These are phyloP conservation scores for Chrysomela aeneicollis DNA, from an alignment of 2,888 invertebrate genomes.

Conservation along the genomic window DNA sequence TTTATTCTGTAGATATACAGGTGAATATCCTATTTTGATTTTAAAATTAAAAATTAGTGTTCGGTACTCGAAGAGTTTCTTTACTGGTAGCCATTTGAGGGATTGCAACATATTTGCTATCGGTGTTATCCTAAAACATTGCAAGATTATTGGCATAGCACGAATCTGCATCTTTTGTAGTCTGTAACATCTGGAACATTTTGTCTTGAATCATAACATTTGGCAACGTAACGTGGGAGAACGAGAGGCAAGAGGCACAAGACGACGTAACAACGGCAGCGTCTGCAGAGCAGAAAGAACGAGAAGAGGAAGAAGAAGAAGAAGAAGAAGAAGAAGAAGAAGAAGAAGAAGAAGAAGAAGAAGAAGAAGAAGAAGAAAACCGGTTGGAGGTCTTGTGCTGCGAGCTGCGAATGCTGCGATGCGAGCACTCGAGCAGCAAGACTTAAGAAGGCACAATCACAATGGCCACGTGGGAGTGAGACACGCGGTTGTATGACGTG, in stretches of 20 bases:
- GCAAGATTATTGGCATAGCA: no score
- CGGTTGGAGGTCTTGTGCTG: constrained; percentile 52
- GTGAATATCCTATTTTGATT: no score
- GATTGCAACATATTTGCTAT: no score
- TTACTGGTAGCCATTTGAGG: no score
- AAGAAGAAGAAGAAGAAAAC: constrained; percentile 40
- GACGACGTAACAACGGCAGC: constrained; percentile 23
- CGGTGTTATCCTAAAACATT: no score
- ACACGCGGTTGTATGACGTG: constrained; percentile 28
- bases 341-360: constrained; percentile 16
- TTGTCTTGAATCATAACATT: no score
- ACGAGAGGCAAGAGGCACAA: not conserved
- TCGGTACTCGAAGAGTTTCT: no score
- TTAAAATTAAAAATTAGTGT: no score
- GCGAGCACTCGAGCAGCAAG: constrained; percentile 22
- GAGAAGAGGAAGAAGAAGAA: constrained; percentile 23
- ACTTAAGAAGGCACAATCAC: constrained; percentile 36
- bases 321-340: constrained; percentile 38
- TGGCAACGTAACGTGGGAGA: not conserved
- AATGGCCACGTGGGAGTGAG: constrained; percentile 42
- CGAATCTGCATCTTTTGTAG: no score
- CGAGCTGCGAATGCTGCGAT: constrained; percentile 44
- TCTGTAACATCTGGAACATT: no score
- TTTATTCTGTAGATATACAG: no score
- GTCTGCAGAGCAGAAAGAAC: constrained; percentile 44